A percentile compares a stretch with the other conserved stretches of the same genome.
These are phyloP conservation scores for Melanostoma mellinum DNA, from an alignment of 2,888 invertebrate genomes.

Conservation along the genomic window DNA sequence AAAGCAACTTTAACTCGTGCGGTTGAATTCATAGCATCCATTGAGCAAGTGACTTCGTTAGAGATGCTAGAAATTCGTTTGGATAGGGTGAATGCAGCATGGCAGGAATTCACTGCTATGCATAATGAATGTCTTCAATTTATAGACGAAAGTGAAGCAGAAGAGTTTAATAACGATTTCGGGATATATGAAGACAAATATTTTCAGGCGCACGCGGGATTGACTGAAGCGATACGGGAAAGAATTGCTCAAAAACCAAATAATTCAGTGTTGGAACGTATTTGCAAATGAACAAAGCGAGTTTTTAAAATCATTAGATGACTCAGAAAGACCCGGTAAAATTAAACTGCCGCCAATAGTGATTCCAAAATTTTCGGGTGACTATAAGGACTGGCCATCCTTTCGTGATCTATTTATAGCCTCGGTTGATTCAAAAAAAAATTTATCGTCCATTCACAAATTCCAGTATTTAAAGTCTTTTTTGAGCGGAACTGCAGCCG, in stretches of 20 bases:
- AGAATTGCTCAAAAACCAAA: background rate
- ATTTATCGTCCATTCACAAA: too few relatives aligned
- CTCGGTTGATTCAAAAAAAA: too few relatives aligned
- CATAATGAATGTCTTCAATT: constrained; percentile 16
- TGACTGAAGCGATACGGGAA: constrained; percentile 3
- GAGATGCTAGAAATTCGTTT: constrained; percentile 39
- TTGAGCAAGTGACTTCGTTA: background rate
- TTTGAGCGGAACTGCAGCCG: too few relatives aligned
- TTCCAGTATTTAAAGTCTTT: too few relatives aligned
- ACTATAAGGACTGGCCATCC: too few relatives aligned
- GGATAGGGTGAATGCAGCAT: constrained; percentile 8
- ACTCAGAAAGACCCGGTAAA: too few relatives aligned
- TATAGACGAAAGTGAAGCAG: background rate
- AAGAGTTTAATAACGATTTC: background rate
- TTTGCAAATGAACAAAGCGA: constrained; percentile 19
- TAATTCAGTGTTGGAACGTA: background rate
- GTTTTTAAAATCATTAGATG: constrained; percentile 3
- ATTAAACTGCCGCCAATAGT: too few relatives aligned
- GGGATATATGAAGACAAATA: constrained; percentile 33
- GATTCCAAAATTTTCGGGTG: too few relatives aligned
- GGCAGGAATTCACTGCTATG: constrained; percentile 6
- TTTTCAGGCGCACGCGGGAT: constrained; percentile 27
- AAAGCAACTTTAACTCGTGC: background rate
- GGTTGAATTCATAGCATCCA: constrained; percentile 15
- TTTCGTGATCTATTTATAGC: too few relatives aligned